These are phyloP conservation scores for Trachurus trachurus DNA, from an alignment of 2,797 vertebrate species.

Conservation along the genomic window DNA sequence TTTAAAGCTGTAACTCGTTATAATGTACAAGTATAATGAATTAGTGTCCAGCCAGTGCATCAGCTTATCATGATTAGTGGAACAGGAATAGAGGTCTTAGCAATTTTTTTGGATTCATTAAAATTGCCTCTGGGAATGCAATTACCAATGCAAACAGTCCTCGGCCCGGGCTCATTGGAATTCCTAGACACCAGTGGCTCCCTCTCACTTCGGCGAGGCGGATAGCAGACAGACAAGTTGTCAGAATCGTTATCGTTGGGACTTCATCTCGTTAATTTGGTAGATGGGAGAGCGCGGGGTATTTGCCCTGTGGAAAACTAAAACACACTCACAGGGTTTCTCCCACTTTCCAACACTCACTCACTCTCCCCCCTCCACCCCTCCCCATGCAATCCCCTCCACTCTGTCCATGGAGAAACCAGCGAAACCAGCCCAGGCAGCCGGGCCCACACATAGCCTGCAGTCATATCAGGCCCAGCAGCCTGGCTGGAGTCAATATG, in stretches of 20 bases:
- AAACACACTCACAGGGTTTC: conserved; percentile 70
- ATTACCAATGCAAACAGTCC: conserved; percentile 61
- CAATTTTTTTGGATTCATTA: conserved; percentile 64
- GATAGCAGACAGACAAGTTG: conserved; percentile 79
- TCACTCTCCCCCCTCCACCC: not conserved
- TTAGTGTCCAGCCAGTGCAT: conserved; percentile 13
- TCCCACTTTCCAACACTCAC: not conserved
- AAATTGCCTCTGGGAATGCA: conserved; percentile 63
- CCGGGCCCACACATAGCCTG: conserved; percentile 83
- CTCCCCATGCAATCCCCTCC: not conserved
- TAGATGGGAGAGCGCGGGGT: conserved; percentile 79
- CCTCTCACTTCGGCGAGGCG: conserved; percentile 49
- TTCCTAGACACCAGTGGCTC: conserved; percentile 58
- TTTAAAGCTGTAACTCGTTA: conserved; percentile 19
- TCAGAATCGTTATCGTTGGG: conserved; percentile 75
- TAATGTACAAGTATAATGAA: conserved; percentile 33
- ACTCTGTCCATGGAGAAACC: conserved; percentile 49
- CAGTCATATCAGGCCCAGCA: conserved; percentile 85
- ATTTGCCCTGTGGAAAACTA: conserved; percentile 85
- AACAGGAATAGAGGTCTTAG: conserved; percentile 56
- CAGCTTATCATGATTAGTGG: conserved; percentile 47
- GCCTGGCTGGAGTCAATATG: conserved; percentile 86
- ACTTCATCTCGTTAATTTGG: conserved; percentile 85
- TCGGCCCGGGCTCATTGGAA: conserved; percentile 66
- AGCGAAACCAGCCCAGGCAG: conserved; percentile 65